Conservation (phyloP, 2,797 vertebrate species). For the Todus mexicanus region DNA sequence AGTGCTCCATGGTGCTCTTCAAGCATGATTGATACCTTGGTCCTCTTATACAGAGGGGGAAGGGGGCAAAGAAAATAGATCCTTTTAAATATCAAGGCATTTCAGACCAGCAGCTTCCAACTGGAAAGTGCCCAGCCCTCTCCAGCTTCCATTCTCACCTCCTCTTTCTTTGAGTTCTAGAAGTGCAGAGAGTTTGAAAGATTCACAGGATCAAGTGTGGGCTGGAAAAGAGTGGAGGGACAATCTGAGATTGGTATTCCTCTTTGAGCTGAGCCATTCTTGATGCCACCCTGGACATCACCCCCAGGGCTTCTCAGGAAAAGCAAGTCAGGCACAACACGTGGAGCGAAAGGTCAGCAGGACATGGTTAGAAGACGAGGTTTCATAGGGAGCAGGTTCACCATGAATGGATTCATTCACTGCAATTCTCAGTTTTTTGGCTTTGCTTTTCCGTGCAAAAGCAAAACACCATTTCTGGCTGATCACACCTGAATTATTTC, state of each 20-base stretch:
- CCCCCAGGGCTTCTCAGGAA: neutral
- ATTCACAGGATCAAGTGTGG: neutral
- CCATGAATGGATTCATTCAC: neutral
- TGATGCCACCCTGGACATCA: neutral
- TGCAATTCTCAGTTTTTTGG: neutral
- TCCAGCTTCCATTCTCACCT: neutral
- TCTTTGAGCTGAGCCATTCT: fast-evolving
- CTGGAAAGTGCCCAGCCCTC: neutral
- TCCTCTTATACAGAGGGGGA: neutral
- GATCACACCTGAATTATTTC: conserved; percentile 8
- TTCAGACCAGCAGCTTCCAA: neutral
- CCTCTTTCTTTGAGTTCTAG: neutral
- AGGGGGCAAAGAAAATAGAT: neutral
- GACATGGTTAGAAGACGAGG: neutral
- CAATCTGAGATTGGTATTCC: fast-evolving
- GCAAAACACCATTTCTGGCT: neutral
- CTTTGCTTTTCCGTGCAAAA: neutral
- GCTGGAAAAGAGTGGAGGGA: neutral
- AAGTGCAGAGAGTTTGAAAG: neutral
- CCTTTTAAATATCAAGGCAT: neutral
- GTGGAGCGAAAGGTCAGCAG: neutral
- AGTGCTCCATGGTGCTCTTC: neutral
- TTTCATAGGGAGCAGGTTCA: neutral
- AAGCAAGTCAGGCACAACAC: neutral
- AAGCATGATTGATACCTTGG: neutral